Percentiles rank a stretch among this genome's conserved stretches.
These are phyloP conservation scores for Babylonia areolata DNA, from an alignment of 1,140 invertebrate species.

Conservation along the genomic window DNA sequence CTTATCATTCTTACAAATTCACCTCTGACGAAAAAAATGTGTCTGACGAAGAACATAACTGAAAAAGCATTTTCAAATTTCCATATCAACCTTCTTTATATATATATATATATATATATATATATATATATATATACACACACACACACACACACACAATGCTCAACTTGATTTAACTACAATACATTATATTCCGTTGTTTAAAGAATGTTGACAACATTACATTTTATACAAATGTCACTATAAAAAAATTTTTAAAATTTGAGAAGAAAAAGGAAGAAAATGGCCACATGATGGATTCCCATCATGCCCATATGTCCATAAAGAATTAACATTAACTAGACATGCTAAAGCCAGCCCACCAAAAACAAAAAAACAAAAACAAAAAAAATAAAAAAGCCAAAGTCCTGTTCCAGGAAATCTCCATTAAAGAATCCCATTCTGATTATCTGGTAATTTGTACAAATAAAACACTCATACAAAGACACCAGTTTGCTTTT, in stretches of 20 bases:
- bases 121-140: too few relatives aligned
- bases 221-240: background rate
- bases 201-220: too few relatives aligned
- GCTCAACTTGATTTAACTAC: too few relatives aligned
- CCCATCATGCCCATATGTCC: background rate
- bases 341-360: constrained; percentile 1
- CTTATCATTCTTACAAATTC: background rate
- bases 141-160: too few relatives aligned
- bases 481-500: background rate
- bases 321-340: background rate
- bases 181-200: too few relatives aligned
- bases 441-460: background rate
- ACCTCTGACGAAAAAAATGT: background rate
- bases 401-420: background rate
- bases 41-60: background rate
- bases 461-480: too few relatives aligned
- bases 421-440: background rate
- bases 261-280: background rate
- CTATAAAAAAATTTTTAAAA: background rate
- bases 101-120: too few relatives aligned
- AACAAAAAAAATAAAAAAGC: too few relatives aligned
- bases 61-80: constrained; percentile 8
- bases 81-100: too few relatives aligned
- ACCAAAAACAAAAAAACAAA: too few relatives aligned
- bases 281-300: background rate